A percentile compares a stretch with the other conserved stretches of the same genome.
phyloP scores from a whole-genome alignment of 2,888 invertebrate species.

The Pyrocoelia pectoralis region DNA sequence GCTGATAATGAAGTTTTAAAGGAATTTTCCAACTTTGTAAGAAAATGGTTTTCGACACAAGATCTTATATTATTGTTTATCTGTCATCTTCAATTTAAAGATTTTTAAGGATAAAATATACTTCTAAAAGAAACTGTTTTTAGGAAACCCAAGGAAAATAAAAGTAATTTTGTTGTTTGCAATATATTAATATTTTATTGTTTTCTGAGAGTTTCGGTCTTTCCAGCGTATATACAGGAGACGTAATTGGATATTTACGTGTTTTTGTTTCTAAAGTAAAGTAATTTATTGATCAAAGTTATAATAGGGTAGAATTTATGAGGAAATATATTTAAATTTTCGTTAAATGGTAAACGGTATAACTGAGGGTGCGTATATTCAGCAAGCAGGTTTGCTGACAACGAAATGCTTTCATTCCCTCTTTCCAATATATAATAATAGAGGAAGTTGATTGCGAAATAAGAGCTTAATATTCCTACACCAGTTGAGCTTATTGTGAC shows the following conservation, averaged over 20 bases:
- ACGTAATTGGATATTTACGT: conserved; percentile 28
- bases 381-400: not conserved
- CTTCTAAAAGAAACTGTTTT: conserved; percentile 8
- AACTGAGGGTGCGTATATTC: conserved; percentile 2
- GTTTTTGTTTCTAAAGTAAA: conserved; percentile 27
- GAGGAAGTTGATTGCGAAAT: not conserved
- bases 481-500: not conserved
- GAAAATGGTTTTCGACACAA: conserved; percentile 26
- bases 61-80: conserved; percentile 26
- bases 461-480: not conserved
- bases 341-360: conserved; percentile 5
- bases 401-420: not conserved
- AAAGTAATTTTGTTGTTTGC: conserved; percentile 35
- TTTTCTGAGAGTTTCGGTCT: conserved; percentile 4
- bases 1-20: conserved; percentile 37
- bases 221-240: conserved; percentile 2
- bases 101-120: conserved; percentile 24
- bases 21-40: conserved; percentile 30
- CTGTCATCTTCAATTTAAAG: conserved; percentile 24
- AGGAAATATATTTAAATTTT: conserved; percentile 26
- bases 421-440: not conserved
- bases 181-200: conserved; percentile 27
- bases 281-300: conserved; percentile 28
- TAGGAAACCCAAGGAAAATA: conserved; percentile 27
- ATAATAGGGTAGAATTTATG: conserved; percentile 21